These are phyloP conservation scores for Temnothorax rugatulus DNA, from an alignment of 2,888 invertebrate species.

Conservation along the genomic window DNA sequence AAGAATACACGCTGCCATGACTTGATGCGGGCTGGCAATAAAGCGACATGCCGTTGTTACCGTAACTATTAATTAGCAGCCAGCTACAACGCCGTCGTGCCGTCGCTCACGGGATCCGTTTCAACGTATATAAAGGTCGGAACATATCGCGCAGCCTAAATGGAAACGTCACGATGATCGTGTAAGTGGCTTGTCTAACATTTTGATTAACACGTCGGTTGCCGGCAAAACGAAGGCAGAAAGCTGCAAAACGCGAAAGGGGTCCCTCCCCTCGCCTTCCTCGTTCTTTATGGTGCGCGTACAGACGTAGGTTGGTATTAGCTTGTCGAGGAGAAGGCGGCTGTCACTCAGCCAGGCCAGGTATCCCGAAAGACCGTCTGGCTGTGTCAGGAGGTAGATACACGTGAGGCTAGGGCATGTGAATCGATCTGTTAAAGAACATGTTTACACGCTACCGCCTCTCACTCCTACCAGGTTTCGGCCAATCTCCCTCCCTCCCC, in stretches of 20 bases:
- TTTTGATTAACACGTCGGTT: conserved; percentile 86
- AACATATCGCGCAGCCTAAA: conserved; percentile 78
- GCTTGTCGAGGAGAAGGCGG: conserved; percentile 83
- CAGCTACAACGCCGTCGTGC: conserved; percentile 68
- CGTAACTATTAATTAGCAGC: conserved; percentile 76
- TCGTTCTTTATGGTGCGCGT: conserved; percentile 66
- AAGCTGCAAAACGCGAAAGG: conserved; percentile 75
- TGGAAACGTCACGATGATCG: conserved; percentile 85
- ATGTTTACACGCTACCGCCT: conserved; percentile 82
- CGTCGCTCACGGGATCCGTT: conserved; percentile 66
- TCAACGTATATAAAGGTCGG: conserved; percentile 40
- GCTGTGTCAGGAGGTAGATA: conserved; percentile 73
- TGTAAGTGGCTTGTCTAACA: conserved; percentile 86
- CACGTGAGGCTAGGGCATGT: conserved; percentile 57
- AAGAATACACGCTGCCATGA: conserved; percentile 42
- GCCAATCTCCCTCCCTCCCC: conserved; percentile 27
- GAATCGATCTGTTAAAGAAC: conserved; percentile 84
- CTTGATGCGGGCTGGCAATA: conserved; percentile 48
- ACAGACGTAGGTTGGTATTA: conserved; percentile 84
- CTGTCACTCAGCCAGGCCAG: conserved; percentile 79
- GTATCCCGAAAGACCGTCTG: conserved; percentile 76
- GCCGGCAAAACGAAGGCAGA: conserved; percentile 74
- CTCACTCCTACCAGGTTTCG: conserved; percentile 65
- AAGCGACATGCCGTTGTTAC: conserved; percentile 65
- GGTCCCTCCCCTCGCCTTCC: conserved; percentile 61